Evolutionary conservation across 2,888 invertebrate genomes (phyloP), one percentile per base, ranked within the genome.

Genomic region (Metalampra italica): DNA sequence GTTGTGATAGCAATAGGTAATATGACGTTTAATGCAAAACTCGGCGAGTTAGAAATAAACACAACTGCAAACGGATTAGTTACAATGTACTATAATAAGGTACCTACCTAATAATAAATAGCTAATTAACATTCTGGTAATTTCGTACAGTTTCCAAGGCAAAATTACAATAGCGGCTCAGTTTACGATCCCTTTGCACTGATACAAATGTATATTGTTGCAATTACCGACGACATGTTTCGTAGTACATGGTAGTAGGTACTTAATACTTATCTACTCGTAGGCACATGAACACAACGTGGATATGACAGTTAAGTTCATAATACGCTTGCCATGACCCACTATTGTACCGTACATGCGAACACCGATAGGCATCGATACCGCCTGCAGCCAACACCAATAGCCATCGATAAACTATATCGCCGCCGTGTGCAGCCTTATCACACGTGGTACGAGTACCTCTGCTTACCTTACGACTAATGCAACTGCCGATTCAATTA

Each of bases 271-370:
- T n/a, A n/a, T 36, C 9, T n/a, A 36, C 36, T n/a, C 7, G 36
- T 36, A n/a, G n/a, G n/a, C n/a, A 9, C 36, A 36, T 9, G 36
- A n/a, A 36, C 9, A 36, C 29, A 1, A 22, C 7, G 41, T n/a
- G 22, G 12, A 46, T 32, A 29, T 40, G 41, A 46, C 43, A 49
- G 40, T 36, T 50, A 49, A 50, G 47, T 47, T 47, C 45, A 43
- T 45, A 45, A 9, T 47, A 45, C 39, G 65, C 54, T 68, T 50
- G 54, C 69, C 68, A 47, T 69, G 69, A 69, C 68, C 69, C 59
- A 67, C 52, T 65, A 67, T 62, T 52, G 50, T 49, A 52, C 47
- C 48, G 43, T 47, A 7, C 22, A 47, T 53, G 52, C 55, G 52
- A 52, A 40, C 46, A 30, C 40, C 15, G 45, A 29, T 22, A 42